Evolutionary conservation across 2,888 invertebrate species (phyloP), one percentile per base, ranked within the genome.

Genomic region (Polydesmus complanatus): DNA sequence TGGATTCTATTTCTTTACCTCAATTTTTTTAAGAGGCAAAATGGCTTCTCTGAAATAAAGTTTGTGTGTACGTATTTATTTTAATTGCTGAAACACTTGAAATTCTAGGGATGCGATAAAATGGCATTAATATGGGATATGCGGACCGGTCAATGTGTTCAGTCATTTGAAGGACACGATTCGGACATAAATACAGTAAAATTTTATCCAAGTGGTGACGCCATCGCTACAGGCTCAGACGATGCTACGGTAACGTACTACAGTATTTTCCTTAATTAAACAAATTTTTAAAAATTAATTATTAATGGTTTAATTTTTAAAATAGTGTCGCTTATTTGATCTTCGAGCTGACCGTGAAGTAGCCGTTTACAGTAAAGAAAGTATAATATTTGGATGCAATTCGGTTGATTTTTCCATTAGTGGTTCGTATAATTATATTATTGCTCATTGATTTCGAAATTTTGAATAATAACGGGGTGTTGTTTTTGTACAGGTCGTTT

Each of bases 71-170:
- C n/a, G n/a, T n/a, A 59, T n/a, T 26, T 59, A 19, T 3, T 25
- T 3, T 54, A 21, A 14, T 64, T 73, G n/a, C n/a, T n/a, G 54
- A n/a, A n/a, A n/a, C n/a, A n/a, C n/a, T n/a, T n/a, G n/a, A n/a
- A n/a, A n/a, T n/a, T n/a, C n/a, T 70, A 87, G 83, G 90, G 94
- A 72, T 94, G 95, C 77, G 97, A 98, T 79, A 91, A 93, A 76
- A 86, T 90, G 80, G 94, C 95, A 65, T 84, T 96, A 65, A 88
- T 98, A 68, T 99, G 98, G 98, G 98, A 98, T 78, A 94, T 97
- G 90, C 83, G 98, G 69, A 89, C 91, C 53, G 97, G 97, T 0
- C 91, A 91, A 72, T 95, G 96, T 73, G 96, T 96, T 62, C 97
- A 98, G 77, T 90, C 92, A 47, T 99, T 98, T 78, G 97, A 98